Evolutionary conservation across 2,113 vertebrate species (phyloP).

Genomic region (Ammodytes marinus): DNA sequence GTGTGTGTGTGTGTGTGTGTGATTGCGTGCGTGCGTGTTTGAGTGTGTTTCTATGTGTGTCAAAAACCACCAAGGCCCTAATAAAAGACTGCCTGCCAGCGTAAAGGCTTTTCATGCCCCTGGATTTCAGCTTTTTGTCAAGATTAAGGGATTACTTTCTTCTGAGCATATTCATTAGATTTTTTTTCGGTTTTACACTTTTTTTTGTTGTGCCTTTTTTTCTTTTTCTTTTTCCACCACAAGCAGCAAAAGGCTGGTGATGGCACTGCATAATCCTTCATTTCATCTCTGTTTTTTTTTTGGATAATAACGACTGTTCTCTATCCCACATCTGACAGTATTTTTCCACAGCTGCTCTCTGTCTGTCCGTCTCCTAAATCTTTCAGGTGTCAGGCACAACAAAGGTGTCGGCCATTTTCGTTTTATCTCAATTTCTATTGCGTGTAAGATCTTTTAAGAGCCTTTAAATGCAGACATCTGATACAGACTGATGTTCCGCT

Average conservation of each 20-base stretch:
- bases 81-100: conserved; percentile 76
- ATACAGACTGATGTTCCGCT: conserved; percentile 34
- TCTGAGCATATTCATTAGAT: conserved; percentile 74
- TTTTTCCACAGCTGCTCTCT: conserved; percentile 46
- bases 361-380: conserved; percentile 36
- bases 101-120: conserved; percentile 76
- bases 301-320: conserved; percentile 29
- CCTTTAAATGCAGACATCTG: conserved; percentile 16
- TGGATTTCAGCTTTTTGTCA: conserved; percentile 79
- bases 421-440: conserved; percentile 2
- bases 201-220: conserved; percentile 62
- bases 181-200: conserved; percentile 57
- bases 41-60: conserved; percentile 54
- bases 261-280: conserved; percentile 50
- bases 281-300: conserved; percentile 55
- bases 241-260: conserved; percentile 26
- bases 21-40: conserved; percentile 19
- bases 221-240: neutral
- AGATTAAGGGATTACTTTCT: conserved; percentile 83
- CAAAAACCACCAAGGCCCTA: conserved; percentile 64
- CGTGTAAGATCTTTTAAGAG: conserved; percentile 30
- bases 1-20: conserved; percentile 43
- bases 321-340: conserved; percentile 56
- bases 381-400: conserved; percentile 44
- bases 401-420: conserved; percentile 20